Conservation (phyloP, 2,113 vertebrate genomes). For the Machaerirhynchus nigripectus region DNA sequence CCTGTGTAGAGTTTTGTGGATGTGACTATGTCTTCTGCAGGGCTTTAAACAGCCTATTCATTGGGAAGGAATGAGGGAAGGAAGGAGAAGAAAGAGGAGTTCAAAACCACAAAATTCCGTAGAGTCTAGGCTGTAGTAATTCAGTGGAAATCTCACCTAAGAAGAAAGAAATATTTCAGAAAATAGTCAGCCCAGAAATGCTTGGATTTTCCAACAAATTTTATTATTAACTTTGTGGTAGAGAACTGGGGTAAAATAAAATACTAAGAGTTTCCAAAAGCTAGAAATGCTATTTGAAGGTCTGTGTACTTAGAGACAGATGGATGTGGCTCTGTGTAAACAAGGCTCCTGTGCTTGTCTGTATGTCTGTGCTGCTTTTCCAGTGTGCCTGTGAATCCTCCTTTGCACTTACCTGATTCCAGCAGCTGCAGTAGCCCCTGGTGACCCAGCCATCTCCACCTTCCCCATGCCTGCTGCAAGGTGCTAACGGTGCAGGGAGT, state of each 20-base stretch:
- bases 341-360: not conserved
- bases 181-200: not conserved
- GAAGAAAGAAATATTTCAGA: not conserved
- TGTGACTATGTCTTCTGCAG: not conserved
- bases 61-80: not conserved
- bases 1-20: not conserved
- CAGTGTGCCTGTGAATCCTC: not conserved
- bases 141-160: not conserved
- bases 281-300: not conserved
- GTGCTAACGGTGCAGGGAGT: fast-evolving
- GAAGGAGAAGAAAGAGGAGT: not conserved
- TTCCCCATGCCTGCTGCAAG: not conserved
- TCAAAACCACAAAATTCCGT: not conserved
- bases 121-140: not conserved
- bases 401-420: not conserved
- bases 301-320: fast-evolving
- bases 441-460: not conserved
- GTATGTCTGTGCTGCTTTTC: not conserved
- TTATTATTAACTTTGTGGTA: not conserved
- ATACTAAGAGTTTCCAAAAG: not conserved
- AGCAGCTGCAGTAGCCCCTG: not conserved
- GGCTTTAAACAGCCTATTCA: not conserved
- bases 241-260: not conserved
- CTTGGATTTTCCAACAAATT: not conserved
- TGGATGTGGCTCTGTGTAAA: not conserved